Base-by-base conservation (phyloP, 1,140 invertebrate genomes). In the Formica exsecta region DNA sequence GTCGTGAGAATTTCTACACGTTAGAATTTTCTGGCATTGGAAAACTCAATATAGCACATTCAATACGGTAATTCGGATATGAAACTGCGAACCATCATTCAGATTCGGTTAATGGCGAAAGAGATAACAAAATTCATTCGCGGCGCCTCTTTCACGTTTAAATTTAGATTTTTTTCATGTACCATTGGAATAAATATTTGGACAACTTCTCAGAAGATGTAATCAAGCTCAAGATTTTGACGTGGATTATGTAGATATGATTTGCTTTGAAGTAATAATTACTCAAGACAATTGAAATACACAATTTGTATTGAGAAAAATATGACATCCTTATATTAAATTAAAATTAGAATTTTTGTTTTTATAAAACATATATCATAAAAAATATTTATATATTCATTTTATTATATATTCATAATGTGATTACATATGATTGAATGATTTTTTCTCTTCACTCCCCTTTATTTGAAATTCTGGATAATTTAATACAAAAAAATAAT, bases 1-100 rank as follows among this genome's bases (percentile, higher is more conserved):
- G 54, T 41, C 9, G 79, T 73, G 66, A 73, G 19, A 59, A 73
- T 81, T 81, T 73, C 25, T 11, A 22, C 25, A 19, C 38, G 66
- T 81, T 54, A 73, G 54, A 71, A 81, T 73, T 73, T 73, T 59
- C 66, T 44, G 51, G 44, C 38, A 36, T 25, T 54, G 38, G 36
- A 32, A 59, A 59, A 61, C 36, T 44, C 54, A 68, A 61, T 80
- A 41, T 22, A 25, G 25, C 38, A 38, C 29, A 71, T 73, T 25
- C 25, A 61, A 41, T 16, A 19, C 36, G 25, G 6, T 81, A 51
- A 73, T 81, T 71, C 38, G 36, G 22, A 81, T 71, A 73, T 59
- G 38, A 81, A 73, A 71, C 25, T 61, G 79, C 13, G 51, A 81
- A 41, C 51, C 25, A 25, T 71, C 25, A 51, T n/a, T 38, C 54